Conservation (phyloP, 2,888 invertebrate genomes). For the Geotrupes spiniger region DNA sequence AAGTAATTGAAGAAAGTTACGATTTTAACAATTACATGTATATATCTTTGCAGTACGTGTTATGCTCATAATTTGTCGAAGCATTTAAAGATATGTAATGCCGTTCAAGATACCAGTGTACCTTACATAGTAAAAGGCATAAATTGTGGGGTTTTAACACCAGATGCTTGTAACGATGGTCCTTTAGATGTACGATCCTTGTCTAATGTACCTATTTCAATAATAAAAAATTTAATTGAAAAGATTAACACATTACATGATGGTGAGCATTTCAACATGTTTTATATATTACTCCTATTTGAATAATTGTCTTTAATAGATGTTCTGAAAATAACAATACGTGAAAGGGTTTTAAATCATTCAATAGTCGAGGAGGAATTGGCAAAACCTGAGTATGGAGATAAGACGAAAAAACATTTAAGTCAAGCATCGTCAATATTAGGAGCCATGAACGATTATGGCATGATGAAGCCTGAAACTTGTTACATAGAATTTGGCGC, state of each 20-base stretch:
- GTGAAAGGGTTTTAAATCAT: conserved; percentile 49
- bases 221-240: conserved; percentile 47
- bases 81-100: conserved; percentile 73
- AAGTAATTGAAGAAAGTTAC: conserved; percentile 16
- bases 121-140: conserved; percentile 56
- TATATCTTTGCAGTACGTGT: conserved; percentile 57
- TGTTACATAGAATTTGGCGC: conserved; percentile 87
- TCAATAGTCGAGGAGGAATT: conserved; percentile 53
- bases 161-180: conserved; percentile 12
- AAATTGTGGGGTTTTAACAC: conserved; percentile 47
- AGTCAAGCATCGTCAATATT: conserved; percentile 76
- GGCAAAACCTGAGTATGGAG: conserved; percentile 56
- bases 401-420: conserved; percentile 69
- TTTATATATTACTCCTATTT: not conserved
- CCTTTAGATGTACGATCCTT: conserved; percentile 36
- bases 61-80: conserved; percentile 65
- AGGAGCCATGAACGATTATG: conserved; percentile 61
- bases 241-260: conserved; percentile 50
- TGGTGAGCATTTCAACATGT: conserved; percentile 30
- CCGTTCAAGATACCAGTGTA: conserved; percentile 54
- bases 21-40: not conserved
- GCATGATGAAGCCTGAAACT: conserved; percentile 59
- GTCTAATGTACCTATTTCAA: conserved; percentile 44
- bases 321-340: conserved; percentile 44
- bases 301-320: conserved; percentile 25